Conservation (phyloP, 2,113 vertebrate genomes). For the Trogon melanurus region DNA sequence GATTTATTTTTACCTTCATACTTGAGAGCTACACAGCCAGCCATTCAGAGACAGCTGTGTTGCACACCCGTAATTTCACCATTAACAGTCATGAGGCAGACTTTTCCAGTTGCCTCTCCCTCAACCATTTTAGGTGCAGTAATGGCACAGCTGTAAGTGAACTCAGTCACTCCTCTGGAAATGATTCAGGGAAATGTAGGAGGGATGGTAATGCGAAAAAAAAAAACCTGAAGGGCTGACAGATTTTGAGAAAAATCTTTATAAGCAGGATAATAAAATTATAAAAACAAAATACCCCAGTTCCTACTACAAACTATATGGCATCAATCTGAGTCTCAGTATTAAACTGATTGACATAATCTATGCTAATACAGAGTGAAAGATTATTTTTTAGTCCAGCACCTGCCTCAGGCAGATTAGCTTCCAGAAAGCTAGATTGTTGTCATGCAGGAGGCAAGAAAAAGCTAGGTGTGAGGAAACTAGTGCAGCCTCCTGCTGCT, state of each 20-base stretch:
- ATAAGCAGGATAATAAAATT: not conserved
- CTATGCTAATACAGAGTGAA: not conserved
- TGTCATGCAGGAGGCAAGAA: not conserved
- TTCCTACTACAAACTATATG: not conserved
- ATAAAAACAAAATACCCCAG: not conserved
- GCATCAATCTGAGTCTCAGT: not conserved
- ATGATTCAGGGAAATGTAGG: not conserved
- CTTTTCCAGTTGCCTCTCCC: not conserved
- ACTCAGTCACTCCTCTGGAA: not conserved
- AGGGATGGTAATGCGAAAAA: not conserved
- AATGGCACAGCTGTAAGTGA: not conserved
- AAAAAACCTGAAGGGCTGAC: not conserved
- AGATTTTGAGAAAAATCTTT: not conserved
- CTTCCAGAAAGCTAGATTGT: not conserved
- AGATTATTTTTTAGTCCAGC: not conserved
- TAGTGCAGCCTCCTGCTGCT: not conserved
- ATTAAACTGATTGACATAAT: not conserved
- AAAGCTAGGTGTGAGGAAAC: not conserved
- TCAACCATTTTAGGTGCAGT: not conserved
- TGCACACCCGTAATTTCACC: fast-evolving
- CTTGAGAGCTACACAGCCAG: not conserved
- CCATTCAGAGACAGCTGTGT: fast-evolving
- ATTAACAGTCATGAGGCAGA: fast-evolving
- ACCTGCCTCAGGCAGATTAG: not conserved
- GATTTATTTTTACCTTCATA: not conserved